Evolutionary conservation across 1,140 invertebrate species (phyloP), one percentile per base, ranked within the genome.

Genomic region (Drosophila kohkoa): DNA sequence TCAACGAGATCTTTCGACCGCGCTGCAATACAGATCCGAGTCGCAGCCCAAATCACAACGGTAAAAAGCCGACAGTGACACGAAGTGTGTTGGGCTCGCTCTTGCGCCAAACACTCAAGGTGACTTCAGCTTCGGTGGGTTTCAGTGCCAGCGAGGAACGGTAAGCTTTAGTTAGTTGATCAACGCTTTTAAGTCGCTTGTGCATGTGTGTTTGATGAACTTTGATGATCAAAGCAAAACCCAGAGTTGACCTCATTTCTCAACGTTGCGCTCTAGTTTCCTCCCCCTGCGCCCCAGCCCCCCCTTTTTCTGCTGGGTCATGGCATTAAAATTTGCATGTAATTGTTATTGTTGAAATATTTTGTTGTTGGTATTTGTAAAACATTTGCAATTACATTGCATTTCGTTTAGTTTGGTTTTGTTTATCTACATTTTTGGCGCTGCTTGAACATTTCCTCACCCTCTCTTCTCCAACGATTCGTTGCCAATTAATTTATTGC

Each of bases 1-100:
- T 83, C 0, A 79, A 57, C 28, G 81, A 77, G 11, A 28, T 73
- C 7, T 77, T 68, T 59, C 74, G 77, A 1, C 77, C 77, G 13
- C 82, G 82, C 66, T 86, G 79, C 62, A 75, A 80, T 49, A 86
- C 82, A 0, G 82, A 86, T 68, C 80, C 82, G 3, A 77, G 41
- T 10, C 70, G 52, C 8, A 51, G 41, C 11, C 32, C 41, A n/a
- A 54, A 25, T 38, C 45, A 46, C 45, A 60, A 11, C 59, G 55
- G 15, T 32, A 55, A 69, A 11, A 74, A 74, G 43, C 1, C 75
- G 41, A 35, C 57, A 13, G 58, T 45, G 30, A 32, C 74, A 52
- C 67, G 77, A n/a, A 79, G 68, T 52, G 80, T 73, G 6, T 58
- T 79, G 38, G 57, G 81, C n/a, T 87, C 82, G n/a, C 57, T 87